Evolutionary conservation across 1,140 invertebrate species (phyloP).

Genomic region (Cataglyphis hispanica): DNA sequence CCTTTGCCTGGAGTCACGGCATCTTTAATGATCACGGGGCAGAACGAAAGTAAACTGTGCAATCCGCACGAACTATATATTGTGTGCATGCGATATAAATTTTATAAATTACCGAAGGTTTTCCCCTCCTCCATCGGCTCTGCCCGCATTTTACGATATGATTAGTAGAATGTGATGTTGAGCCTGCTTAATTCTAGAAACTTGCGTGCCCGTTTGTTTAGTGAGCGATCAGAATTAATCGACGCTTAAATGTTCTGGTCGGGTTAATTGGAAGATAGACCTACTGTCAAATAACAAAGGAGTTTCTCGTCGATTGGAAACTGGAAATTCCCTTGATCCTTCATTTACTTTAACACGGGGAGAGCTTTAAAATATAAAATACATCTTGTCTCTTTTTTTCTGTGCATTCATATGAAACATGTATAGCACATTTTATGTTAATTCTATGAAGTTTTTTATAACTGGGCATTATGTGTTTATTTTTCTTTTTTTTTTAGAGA

Average conservation of each 20-base stretch:
- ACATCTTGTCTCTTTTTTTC: not conserved
- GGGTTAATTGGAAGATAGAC: constrained; percentile 59
- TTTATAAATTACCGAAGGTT: constrained; percentile 34
- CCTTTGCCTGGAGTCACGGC: constrained; percentile 29
- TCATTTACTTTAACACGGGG: not conserved
- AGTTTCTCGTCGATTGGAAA: constrained; percentile 9
- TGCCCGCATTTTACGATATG: constrained; percentile 36
- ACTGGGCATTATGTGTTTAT: not conserved
- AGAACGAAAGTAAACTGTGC: constrained; percentile 22
- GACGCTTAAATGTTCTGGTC: constrained; percentile 32
- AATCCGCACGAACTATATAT: not conserved
- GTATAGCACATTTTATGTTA: not conserved
- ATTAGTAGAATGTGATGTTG: constrained; percentile 26
- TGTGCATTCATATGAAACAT: not conserved
- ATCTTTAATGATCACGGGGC: constrained; percentile 49
- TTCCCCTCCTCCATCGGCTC: not conserved
- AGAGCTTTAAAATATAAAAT: not conserved
- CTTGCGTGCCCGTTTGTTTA: constrained; percentile 33
- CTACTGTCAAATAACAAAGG: constrained; percentile 37
- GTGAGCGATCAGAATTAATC: constrained; percentile 59
- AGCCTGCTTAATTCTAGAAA: constrained; percentile 43
- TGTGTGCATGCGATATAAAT: not conserved
- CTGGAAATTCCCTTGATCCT: not conserved
- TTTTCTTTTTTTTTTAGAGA: not conserved
- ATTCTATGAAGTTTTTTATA: not conserved